A percentile compares a stretch with the other conserved stretches of the same genome.
These are phyloP conservation scores for Paramormyrops hopkinsi DNA, from an alignment of 2,797 vertebrate genomes.

Conservation along the genomic window DNA sequence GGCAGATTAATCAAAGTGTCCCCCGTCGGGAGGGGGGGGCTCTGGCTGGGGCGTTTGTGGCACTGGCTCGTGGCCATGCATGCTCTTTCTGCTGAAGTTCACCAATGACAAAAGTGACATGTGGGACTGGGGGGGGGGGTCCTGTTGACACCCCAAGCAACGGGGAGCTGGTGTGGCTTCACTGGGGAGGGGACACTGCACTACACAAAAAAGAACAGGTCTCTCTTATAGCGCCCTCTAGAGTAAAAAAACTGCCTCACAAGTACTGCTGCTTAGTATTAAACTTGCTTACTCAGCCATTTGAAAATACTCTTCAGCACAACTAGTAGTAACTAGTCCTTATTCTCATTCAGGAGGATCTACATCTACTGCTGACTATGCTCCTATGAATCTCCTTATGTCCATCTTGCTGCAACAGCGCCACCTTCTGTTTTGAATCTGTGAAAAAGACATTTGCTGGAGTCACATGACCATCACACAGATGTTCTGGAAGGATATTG, in stretches of 20 bases:
- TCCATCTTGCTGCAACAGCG: neutral
- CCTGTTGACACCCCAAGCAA: neutral
- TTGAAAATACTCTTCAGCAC: neutral
- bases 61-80: neutral
- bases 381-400: neutral
- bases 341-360: neutral
- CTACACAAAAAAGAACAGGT: neutral
- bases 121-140: neutral
- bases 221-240: neutral
- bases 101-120: neutral
- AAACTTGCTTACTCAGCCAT: neutral
- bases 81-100: neutral
- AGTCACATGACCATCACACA: neutral
- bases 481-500: conserved; percentile 81
- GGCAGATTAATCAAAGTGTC: conserved; percentile 5
- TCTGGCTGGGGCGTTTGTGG: no score
- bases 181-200: neutral
- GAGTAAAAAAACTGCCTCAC: neutral
- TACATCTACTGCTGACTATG: neutral
- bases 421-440: neutral
- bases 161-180: neutral
- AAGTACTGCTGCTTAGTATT: neutral
- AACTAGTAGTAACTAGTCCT: neutral
- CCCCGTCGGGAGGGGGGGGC: neutral
- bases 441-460: neutral